Evolutionary conservation across 1,140 invertebrate genomes (phyloP).

Genomic region (Drosophila pallidifrons): DNA sequence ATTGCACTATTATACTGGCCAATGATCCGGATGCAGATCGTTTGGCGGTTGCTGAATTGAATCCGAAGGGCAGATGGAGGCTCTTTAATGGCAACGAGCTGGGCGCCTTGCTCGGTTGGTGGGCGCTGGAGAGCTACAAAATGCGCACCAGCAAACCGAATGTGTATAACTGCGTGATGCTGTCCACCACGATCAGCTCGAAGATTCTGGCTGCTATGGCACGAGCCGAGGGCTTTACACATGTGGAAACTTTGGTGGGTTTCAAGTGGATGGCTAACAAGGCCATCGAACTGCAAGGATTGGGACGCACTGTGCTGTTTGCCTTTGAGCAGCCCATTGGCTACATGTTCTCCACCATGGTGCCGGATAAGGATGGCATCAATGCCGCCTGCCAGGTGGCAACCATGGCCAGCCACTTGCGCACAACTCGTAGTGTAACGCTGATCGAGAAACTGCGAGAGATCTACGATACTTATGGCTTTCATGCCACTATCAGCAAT

Average conservation of each 20-base stretch:
- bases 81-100: slow-evolving; percentile 98
- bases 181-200: slow-evolving; percentile 97
- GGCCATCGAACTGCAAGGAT: slow-evolving; percentile 89
- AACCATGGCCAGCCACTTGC: slow-evolving; percentile 92
- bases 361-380: slow-evolving; percentile 98
- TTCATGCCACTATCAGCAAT: slow-evolving; percentile 93
- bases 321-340: slow-evolving; percentile 98
- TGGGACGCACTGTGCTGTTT: slow-evolving; percentile 93
- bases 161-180: slow-evolving; percentile 90
- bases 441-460: slow-evolving; percentile 91
- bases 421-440: slow-evolving; percentile 87
- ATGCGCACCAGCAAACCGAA: slow-evolving; percentile 85
- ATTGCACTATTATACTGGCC: slow-evolving; percentile 93
- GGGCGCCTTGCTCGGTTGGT: slow-evolving; percentile 97
- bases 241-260: slow-evolving; percentile 97
- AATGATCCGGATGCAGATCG: slow-evolving; percentile 99
- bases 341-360: slow-evolving; percentile 95
- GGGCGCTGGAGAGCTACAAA: slow-evolving; percentile 90
- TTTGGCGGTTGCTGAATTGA: slow-evolving; percentile 95
- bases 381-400: slow-evolving; percentile 92
- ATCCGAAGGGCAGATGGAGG: slow-evolving; percentile 91
- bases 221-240: slow-evolving; percentile 93
- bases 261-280: slow-evolving; percentile 99
- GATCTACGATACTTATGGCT: slow-evolving; percentile 94
- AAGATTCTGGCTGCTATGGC: slow-evolving; percentile 96